Conservation (phyloP, 1,140 invertebrate species). For the Portunus trituberculatus region DNA sequence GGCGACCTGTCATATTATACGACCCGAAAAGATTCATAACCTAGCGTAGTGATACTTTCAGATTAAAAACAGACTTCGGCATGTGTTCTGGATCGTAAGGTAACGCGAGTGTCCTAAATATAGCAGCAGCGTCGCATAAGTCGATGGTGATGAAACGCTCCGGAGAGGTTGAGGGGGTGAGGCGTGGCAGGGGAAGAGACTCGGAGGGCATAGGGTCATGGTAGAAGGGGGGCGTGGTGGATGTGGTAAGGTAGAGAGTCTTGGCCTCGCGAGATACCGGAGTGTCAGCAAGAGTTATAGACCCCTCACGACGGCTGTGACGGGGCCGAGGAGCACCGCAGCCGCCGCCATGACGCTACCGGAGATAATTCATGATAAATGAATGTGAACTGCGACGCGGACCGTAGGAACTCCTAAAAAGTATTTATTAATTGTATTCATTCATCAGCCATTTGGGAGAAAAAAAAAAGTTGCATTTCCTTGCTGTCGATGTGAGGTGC, state of each 20-base stretch:
- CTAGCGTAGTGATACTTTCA: constrained; percentile 24
- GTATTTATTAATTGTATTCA: neutral
- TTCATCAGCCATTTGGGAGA: neutral
- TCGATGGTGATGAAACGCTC: neutral
- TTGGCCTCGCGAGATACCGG: neutral
- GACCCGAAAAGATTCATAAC: neutral
- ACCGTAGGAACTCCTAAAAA: neutral
- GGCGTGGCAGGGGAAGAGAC: neutral
- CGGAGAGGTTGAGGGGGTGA: neutral
- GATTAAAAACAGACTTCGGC: neutral
- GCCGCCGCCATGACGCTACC: neutral
- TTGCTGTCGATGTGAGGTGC: neutral
- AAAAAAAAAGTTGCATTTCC: neutral
- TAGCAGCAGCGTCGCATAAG: constrained; percentile 9
- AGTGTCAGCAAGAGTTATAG: neutral
- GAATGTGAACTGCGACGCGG: neutral
- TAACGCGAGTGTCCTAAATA: constrained; percentile 9
- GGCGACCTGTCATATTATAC: constrained; percentile 27
- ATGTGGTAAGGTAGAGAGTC: neutral
- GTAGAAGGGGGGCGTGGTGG: neutral
- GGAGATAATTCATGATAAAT: neutral
- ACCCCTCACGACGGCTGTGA: neutral
- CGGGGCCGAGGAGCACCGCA: neutral
- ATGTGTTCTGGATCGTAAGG: constrained; percentile 11
- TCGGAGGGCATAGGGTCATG: neutral